Percentiles rank a stretch among this genome's conserved stretches.
Evolutionary conservation across 2,888 invertebrate species (phyloP).

Genomic region (Andrena chrysosceles): DNA sequence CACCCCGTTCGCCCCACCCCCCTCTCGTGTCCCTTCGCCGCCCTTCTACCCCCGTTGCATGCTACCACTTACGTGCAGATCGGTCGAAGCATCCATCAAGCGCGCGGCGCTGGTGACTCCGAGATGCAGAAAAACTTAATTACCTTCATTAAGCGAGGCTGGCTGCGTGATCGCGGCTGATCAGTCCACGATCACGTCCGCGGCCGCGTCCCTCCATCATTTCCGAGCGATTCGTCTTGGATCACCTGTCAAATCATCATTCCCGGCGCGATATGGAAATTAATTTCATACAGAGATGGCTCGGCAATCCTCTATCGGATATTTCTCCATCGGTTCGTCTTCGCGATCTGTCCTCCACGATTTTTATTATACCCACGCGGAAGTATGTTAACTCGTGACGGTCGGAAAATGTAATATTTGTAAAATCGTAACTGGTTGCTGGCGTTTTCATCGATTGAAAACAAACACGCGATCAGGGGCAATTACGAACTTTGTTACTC

Average conservation of each 20-base stretch:
- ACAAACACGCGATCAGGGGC: slow-evolving; percentile 46
- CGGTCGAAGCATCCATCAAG: slow-evolving; percentile 80
- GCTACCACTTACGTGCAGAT: slow-evolving; percentile 75
- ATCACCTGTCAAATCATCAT: slow-evolving; percentile 64
- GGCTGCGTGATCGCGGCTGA: slow-evolving; percentile 72
- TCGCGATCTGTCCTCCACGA: too few relatives aligned
- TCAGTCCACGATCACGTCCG: slow-evolving; percentile 63
- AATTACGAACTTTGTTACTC: slow-evolving; percentile 58
- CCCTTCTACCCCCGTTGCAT: slow-evolving; percentile 52
- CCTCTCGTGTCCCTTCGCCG: slow-evolving; percentile 6
- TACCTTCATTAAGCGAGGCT: slow-evolving; percentile 83
- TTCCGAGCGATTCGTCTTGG: slow-evolving; percentile 60
- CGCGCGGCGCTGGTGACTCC: slow-evolving; percentile 72
- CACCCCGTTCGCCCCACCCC: slow-evolving; percentile 24
- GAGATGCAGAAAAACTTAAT: slow-evolving; percentile 84
- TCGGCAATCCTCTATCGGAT: neutral
- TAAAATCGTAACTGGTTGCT: neutral
- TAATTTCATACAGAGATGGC: slow-evolving; percentile 10
- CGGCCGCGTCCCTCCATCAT: slow-evolving; percentile 52
- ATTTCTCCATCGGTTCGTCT: neutral
- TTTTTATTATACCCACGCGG: neutral
- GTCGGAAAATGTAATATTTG: neutral
- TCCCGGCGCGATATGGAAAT: slow-evolving; percentile 37
- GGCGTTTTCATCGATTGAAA: slow-evolving; percentile 35
- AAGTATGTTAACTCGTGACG: neutral